A percentile compares a stretch with the other conserved stretches of the same genome.
These are phyloP conservation scores for Caenorhabditis doughertyi DNA, from an alignment of 2,888 invertebrate genomes.

Conservation along the genomic window DNA sequence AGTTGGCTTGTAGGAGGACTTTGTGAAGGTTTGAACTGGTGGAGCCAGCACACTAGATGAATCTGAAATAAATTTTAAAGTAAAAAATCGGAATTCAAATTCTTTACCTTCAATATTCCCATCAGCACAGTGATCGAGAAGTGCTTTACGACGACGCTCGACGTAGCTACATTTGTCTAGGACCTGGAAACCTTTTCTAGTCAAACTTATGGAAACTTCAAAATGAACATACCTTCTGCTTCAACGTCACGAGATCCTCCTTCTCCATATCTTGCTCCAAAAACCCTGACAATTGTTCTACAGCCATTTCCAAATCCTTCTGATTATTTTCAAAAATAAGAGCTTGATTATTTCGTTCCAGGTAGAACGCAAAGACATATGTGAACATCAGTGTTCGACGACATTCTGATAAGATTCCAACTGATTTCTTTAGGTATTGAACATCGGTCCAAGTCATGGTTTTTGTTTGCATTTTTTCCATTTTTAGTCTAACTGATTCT, in stretches of 20 bases:
- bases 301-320: conserved; percentile 94
- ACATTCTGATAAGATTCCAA: conserved; percentile 84
- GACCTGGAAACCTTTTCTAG: conserved; percentile 78
- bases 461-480: conserved; percentile 99
- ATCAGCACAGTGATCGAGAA: conserved; percentile 97
- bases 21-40: too few relatives aligned
- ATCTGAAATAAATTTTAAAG: too few relatives aligned
- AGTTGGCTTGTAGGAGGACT: too few relatives aligned
- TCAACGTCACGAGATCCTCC: conserved; percentile 96
- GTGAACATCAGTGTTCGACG: conserved; percentile 99
- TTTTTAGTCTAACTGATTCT: conserved; percentile 95
- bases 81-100: too few relatives aligned
- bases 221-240: conserved; percentile 90
- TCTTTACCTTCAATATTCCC: too few relatives aligned
- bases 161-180: conserved; percentile 90
- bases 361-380: conserved; percentile 98
- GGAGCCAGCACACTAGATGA: too few relatives aligned
- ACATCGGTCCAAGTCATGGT: conserved; percentile 99
- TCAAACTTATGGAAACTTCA: too few relatives aligned
- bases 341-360: conserved; percentile 97
- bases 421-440: conserved; percentile 96
- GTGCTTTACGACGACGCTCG: conserved; percentile 95
- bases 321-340: conserved; percentile 92
- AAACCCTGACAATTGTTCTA: conserved; percentile 97
- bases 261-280: conserved; percentile 97